phyloP scores from a whole-genome alignment of 2,113 vertebrate genomes.

The Ornithorhynchus anatinus region DNA sequence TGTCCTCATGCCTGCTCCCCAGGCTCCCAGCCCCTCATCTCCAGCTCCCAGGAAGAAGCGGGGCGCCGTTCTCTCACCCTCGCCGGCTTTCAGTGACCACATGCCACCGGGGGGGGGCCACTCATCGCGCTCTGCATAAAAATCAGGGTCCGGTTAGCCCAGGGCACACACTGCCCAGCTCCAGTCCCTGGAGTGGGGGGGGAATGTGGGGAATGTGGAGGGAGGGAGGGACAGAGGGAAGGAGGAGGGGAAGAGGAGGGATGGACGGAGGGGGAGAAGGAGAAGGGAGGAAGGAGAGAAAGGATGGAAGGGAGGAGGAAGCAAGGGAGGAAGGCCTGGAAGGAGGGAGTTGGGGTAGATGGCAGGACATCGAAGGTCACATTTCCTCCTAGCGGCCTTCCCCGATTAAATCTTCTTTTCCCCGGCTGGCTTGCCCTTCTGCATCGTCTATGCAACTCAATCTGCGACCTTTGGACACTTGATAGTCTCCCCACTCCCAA shows the following conservation, averaged over 20 bases:
- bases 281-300: not conserved
- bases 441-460: too few species aligned
- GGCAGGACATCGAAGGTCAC: too few species aligned
- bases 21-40: slow-evolving; percentile 89
- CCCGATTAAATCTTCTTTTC: too few species aligned
- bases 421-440: too few species aligned
- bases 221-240: not conserved
- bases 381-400: too few species aligned
- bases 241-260: not conserved
- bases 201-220: not conserved
- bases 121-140: slow-evolving; percentile 61
- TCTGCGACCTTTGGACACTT: too few species aligned
- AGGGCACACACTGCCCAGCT: not conserved
- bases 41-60: slow-evolving; percentile 97
- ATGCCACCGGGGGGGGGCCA: slow-evolving; percentile 69
- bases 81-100: slow-evolving; percentile 91
- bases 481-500: too few species aligned
- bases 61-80: slow-evolving; percentile 84
- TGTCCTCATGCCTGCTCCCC: slow-evolving; percentile 87
- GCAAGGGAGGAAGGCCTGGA: not conserved
- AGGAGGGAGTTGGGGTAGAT: too few species aligned
- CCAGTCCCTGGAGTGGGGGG: not conserved
- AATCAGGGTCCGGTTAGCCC: slow-evolving; percentile 2
- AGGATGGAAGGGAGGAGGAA: not conserved
- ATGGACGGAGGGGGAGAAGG: not conserved